Evolutionary conservation across 1,140 invertebrate genomes (phyloP), one percentile per base, ranked within the genome.

Genomic region (Philotrypesis tridentata): DNA sequence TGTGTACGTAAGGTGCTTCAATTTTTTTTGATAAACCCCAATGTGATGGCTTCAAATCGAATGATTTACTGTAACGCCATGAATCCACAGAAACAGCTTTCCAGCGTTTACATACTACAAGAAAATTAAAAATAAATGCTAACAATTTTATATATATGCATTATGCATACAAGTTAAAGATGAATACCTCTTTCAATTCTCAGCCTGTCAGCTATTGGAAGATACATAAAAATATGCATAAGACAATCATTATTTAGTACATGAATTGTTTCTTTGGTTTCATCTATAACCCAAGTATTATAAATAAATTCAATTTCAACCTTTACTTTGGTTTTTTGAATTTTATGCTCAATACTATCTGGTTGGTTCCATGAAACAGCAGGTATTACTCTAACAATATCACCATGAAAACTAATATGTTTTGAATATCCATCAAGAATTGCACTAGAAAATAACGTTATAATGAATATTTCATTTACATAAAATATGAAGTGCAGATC

Each of bases 331-430:
- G 31, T 65, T 48, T 68, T 85, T 72, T 85, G 86, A 61, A 83
- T 84, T 84, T 85, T 84, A 83, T 87, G 85, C 70, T 89, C 87
- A 40, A 87, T 79, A 60, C 82, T 89, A 67, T 90, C 90, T 11
- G 90, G 90, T 78, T 91, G 90, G 83, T 91, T 88, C 90, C 90
- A 91, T 31, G 89, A 86, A 75, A 90, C 88, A 14, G 90, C 90
- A 65, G 88, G 82, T 9, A 86, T 82, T 0, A 91, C 87, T 84
- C 85, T 85, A n/a, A 91, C 81, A 43, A 88, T 82, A 79, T 88
- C 85, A 55, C 87, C 88, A 70, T 91, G 87, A n/a, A 91, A 82
- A 29, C 84, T 76, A 76, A 90, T 87, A 75, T 84, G 37, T 79
- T 85, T 87, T 65, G 40, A 80, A 23, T 76, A 78, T 4, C 89